Evolutionary conservation across 2,797 vertebrate species (phyloP).

Genomic region (Clamator glandarius): DNA sequence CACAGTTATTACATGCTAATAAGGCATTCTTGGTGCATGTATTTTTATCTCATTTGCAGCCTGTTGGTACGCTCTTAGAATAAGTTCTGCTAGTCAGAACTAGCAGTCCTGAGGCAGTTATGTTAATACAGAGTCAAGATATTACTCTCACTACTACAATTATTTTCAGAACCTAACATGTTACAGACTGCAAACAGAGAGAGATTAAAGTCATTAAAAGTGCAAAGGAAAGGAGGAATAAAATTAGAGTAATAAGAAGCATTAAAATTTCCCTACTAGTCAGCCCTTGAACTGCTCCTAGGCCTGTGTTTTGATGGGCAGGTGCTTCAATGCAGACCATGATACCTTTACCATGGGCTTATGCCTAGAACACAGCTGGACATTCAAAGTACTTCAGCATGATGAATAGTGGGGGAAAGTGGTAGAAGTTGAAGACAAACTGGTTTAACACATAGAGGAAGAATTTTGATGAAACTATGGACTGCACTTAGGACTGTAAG

Average conservation of each 20-base stretch:
- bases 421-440: background rate
- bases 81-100: background rate
- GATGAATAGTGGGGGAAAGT: background rate
- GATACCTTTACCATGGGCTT: background rate
- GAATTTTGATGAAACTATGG: background rate
- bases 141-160: background rate
- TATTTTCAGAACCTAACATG: background rate
- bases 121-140: background rate
- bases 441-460: background rate
- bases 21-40: background rate
- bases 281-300: background rate
- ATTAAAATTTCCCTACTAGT: background rate
- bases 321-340: background rate
- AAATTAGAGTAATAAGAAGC: background rate
- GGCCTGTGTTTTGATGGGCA: background rate
- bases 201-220: background rate
- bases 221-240: background rate
- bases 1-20: background rate
- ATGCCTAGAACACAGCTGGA: background rate
- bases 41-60: background rate
- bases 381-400: background rate
- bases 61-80: background rate
- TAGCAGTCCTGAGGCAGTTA: background rate
- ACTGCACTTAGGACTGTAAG: background rate
- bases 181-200: background rate